These are phyloP conservation scores for Caranx ignobilis DNA, from an alignment of 2,113 vertebrate species.

Conservation along the genomic window DNA sequence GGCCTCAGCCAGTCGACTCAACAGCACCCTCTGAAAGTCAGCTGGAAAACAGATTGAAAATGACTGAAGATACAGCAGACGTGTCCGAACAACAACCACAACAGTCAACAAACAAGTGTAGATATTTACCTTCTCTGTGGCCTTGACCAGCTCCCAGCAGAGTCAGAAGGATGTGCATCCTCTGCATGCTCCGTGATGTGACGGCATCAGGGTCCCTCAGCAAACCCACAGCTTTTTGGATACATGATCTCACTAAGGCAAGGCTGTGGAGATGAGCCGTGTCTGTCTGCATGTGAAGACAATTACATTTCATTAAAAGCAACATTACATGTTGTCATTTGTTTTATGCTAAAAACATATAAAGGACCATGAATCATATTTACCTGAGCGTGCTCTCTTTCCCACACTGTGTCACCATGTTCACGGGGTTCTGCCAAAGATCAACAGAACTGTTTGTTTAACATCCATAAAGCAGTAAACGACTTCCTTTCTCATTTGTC, in stretches of 20 bases:
- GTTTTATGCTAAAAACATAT: neutral
- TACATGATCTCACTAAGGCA: slow-evolving; percentile 79
- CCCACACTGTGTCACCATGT: neutral
- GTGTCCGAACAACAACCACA: no score
- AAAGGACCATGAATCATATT: neutral
- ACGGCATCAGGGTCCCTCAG: slow-evolving; percentile 68
- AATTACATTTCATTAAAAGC: neutral
- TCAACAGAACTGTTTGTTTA: slow-evolving; percentile 3
- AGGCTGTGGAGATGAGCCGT: slow-evolving; percentile 69
- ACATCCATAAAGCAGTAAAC: neutral
- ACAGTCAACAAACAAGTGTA: neutral
- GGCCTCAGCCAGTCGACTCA: slow-evolving; percentile 65
- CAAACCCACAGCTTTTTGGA: slow-evolving; percentile 81
- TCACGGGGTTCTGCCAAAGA: slow-evolving; percentile 30
- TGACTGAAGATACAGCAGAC: no score
- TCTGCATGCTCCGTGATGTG: slow-evolving; percentile 69
- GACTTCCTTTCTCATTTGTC: neutral
- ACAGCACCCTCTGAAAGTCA: slow-evolving; percentile 72
- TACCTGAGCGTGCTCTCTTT: slow-evolving; percentile 14
- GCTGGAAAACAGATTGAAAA: slow-evolving; percentile 45
- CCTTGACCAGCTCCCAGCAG: slow-evolving; percentile 62
- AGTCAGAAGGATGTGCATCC: slow-evolving; percentile 74
- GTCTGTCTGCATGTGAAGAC: slow-evolving; percentile 42
- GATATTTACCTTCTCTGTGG: slow-evolving; percentile 58
- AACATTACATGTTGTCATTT: neutral